A percentile compares a stretch with the other conserved stretches of the same genome.
Conservation (phyloP, 2,888 invertebrate genomes). For the Polyommatus iphigenia region DNA sequence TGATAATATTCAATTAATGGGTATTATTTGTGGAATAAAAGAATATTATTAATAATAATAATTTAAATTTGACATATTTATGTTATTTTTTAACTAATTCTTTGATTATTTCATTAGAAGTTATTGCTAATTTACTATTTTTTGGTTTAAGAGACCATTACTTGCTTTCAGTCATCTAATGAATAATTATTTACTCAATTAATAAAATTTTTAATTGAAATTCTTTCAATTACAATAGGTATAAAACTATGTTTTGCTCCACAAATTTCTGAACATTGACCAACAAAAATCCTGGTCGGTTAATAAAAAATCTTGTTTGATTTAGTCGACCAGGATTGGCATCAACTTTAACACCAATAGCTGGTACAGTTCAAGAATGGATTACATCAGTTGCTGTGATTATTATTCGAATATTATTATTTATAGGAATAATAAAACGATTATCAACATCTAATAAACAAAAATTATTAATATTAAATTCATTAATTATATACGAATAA, state of each 20-base stretch:
- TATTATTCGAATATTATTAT: constrained; percentile 83
- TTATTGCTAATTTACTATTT: constrained; percentile 80
- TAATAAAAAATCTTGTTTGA: constrained; percentile 82
- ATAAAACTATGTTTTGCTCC: constrained; percentile 90
- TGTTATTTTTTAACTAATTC: constrained; percentile 79
- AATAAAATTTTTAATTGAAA: constrained; percentile 81
- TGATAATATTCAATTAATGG: constrained; percentile 78
- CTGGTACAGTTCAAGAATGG: constrained; percentile 83
- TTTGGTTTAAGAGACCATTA: constrained; percentile 85
- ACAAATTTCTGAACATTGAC: constrained; percentile 85
- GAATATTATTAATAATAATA: constrained; percentile 77
- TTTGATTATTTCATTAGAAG: constrained; percentile 54
- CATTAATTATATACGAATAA: constrained; percentile 44
- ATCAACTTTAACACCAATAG: constrained; percentile 83
- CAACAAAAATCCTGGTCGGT: constrained; percentile 84
- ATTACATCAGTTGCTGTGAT: constrained; percentile 83
- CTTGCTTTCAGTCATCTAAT: constrained; percentile 85
- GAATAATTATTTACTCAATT: constrained; percentile 77
- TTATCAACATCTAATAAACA: constrained; percentile 66
- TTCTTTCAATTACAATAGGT: constrained; percentile 79
- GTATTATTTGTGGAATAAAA: constrained; percentile 86
- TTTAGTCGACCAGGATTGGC: constrained; percentile 83
- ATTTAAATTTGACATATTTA: constrained; percentile 85
- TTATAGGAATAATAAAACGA: constrained; percentile 79
- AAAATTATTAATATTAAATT: constrained; percentile 36